These are phyloP conservation scores for Phylloscopus whistleri DNA, from an alignment of 2,113 vertebrate species.

Conservation along the genomic window DNA sequence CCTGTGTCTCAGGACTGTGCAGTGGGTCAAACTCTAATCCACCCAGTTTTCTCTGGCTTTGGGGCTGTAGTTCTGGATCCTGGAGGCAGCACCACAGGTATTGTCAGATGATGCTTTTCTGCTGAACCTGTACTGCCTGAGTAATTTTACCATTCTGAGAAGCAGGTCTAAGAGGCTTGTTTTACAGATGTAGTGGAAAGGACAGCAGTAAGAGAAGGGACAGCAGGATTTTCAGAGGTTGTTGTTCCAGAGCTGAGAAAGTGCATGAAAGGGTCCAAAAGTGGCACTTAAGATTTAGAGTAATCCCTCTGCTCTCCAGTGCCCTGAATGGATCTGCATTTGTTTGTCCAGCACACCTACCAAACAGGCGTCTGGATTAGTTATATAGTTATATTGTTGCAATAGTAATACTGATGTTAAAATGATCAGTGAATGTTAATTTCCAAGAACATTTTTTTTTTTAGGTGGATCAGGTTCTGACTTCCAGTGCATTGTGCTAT, in stretches of 20 bases:
- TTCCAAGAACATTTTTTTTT: neutral
- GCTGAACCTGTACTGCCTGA: neutral
- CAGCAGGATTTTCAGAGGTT: neutral
- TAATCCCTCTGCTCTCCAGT: neutral
- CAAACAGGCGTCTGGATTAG: neutral
- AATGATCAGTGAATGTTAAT: neutral
- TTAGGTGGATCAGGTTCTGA: neutral
- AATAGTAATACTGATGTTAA: neutral
- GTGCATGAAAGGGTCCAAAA: neutral
- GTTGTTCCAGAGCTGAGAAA: neutral
- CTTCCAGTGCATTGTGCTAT: neutral
- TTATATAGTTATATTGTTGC: neutral
- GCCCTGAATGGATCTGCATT: neutral
- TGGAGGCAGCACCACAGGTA: too few species aligned
- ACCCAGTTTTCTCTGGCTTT: neutral
- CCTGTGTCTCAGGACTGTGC: neutral
- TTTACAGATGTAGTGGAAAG: neutral
- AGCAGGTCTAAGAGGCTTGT: neutral
- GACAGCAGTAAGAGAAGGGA: neutral
- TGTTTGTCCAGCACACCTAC: neutral
- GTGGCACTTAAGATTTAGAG: neutral
- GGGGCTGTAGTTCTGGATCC: neutral
- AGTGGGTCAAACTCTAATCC: neutral
- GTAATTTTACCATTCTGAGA: neutral
- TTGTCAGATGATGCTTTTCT: neutral